These are phyloP conservation scores for Myathropa florea DNA, from an alignment of 2,888 invertebrate species.

Conservation along the genomic window DNA sequence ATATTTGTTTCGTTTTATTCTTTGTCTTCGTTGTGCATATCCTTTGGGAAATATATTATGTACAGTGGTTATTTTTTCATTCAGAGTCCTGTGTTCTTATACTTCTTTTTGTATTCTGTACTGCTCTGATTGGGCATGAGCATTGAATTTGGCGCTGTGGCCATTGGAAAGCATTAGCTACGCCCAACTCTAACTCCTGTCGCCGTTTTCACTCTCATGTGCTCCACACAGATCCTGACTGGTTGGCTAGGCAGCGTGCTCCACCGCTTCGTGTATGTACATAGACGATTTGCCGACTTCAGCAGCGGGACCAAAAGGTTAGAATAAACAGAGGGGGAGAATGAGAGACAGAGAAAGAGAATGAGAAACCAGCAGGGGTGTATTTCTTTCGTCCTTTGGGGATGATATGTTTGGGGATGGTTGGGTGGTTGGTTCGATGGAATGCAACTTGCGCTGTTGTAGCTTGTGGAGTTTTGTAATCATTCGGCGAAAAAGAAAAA, in stretches of 20 bases:
- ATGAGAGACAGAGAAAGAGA: conserved; percentile 36
- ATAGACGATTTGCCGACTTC: conserved; percentile 44
- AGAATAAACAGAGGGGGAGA: conserved; percentile 28
- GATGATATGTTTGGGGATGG: conserved; percentile 46
- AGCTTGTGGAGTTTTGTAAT: conserved; percentile 29
- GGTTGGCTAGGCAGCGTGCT: conserved; percentile 61
- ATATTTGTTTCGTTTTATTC: conserved; percentile 24
- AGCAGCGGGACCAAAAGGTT: conserved; percentile 58
- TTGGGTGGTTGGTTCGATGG: conserved; percentile 62
- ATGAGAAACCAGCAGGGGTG: conserved; percentile 48
- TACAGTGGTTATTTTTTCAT: conserved; percentile 37
- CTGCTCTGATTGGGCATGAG: conserved; percentile 74
- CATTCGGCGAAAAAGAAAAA: conserved; percentile 12
- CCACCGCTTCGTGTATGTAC: conserved; percentile 49
- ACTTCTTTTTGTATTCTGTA: conserved; percentile 48
- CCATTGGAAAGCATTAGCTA: conserved; percentile 74
- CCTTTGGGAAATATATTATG: conserved; percentile 64
- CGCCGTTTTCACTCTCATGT: conserved; percentile 61
- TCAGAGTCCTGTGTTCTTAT: conserved; percentile 25
- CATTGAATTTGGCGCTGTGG: conserved; percentile 74
- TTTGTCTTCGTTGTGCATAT: conserved; percentile 38
- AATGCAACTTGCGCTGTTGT: conserved; percentile 73
- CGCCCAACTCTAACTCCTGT: conserved; percentile 71
- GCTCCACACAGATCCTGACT: conserved; percentile 55
- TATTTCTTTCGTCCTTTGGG: conserved; percentile 62